Conservation (phyloP, 2,888 invertebrate genomes). For the Sarcophaga rosellei region DNA sequence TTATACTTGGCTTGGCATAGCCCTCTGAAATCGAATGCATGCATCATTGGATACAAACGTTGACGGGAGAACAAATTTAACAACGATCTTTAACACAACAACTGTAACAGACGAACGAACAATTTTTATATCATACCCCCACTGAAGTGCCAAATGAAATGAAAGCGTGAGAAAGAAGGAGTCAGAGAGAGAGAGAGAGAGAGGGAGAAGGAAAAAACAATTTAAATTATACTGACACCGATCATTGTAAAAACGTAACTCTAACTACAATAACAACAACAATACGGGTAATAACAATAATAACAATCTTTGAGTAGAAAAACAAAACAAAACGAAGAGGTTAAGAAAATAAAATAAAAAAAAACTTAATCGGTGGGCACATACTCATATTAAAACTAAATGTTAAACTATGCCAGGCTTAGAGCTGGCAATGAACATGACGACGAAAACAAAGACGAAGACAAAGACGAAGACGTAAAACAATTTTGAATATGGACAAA, state of each 20-base stretch:
- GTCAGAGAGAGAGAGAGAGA: too few relatives aligned
- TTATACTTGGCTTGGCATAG: neutral
- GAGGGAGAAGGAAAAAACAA: constrained; percentile 26
- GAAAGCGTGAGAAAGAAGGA: too few relatives aligned
- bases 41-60: constrained; percentile 7
- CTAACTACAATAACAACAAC: constrained; percentile 26
- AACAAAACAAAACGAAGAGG: constrained; percentile 43
- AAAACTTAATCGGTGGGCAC: constrained; percentile 60
- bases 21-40: neutral
- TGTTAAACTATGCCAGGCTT: neutral
- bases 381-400: neutral
- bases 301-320: constrained; percentile 48
- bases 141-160: constrained; percentile 6
- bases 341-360: constrained; percentile 47
- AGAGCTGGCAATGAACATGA: neutral
- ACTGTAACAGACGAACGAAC: constrained; percentile 57
- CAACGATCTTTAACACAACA: constrained; percentile 47
- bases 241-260: constrained; percentile 68
- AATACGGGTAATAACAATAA: constrained; percentile 16
- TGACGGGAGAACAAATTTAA: constrained; percentile 36
- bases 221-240: constrained; percentile 66
- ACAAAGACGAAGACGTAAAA: constrained; percentile 55
- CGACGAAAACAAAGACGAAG: neutral
- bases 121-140: constrained; percentile 67
- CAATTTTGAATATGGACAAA: constrained; percentile 80